A percentile compares a stretch with the other conserved stretches of the same genome.
Conservation (phyloP, 2,888 invertebrate genomes). For the Pandemis heparana region DNA sequence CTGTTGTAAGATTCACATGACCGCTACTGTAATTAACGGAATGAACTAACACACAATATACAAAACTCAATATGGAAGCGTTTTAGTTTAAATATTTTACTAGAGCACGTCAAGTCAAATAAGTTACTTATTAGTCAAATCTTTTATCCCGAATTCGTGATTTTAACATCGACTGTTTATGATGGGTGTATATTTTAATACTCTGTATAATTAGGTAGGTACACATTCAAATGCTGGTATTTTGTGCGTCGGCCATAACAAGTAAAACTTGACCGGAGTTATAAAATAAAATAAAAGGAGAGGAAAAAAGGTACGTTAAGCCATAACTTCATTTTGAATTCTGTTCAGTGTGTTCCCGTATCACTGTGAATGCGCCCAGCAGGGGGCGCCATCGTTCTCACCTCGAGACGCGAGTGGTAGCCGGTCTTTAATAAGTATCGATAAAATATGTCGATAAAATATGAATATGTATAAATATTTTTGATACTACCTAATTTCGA, state of each 20-base stretch:
- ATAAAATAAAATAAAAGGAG: constrained; percentile 76
- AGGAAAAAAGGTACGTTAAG: constrained; percentile 72
- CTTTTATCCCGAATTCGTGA: not conserved
- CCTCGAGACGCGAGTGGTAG: constrained; percentile 85
- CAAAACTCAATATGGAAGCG: constrained; percentile 46
- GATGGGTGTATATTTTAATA: constrained; percentile 14
- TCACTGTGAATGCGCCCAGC: constrained; percentile 79
- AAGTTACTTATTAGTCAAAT: not conserved
- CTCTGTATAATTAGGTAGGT: constrained; percentile 28
- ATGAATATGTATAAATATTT: constrained; percentile 85
- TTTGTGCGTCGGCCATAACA: constrained; percentile 56
- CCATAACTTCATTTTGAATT: constrained; percentile 84
- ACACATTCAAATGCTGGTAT: constrained; percentile 30
- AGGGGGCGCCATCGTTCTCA: constrained; percentile 85
- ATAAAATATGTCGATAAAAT: constrained; percentile 83
- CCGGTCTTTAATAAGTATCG: constrained; percentile 85
- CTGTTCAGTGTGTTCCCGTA: constrained; percentile 80
- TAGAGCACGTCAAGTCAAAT: constrained; percentile 33
- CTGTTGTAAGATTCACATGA: constrained; percentile 71
- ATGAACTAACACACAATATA: constrained; percentile 54
- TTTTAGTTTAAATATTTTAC: constrained; percentile 29
- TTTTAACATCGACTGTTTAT: constrained; percentile 10
- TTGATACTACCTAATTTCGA: constrained; percentile 68
- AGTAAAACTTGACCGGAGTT: constrained; percentile 66
- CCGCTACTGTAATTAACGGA: constrained; percentile 76